Percentiles rank a stretch among this genome's conserved stretches.
These are phyloP conservation scores for Rhynchonycteris naso DNA, from an alignment of 2,797 vertebrate species.

Conservation along the genomic window DNA sequence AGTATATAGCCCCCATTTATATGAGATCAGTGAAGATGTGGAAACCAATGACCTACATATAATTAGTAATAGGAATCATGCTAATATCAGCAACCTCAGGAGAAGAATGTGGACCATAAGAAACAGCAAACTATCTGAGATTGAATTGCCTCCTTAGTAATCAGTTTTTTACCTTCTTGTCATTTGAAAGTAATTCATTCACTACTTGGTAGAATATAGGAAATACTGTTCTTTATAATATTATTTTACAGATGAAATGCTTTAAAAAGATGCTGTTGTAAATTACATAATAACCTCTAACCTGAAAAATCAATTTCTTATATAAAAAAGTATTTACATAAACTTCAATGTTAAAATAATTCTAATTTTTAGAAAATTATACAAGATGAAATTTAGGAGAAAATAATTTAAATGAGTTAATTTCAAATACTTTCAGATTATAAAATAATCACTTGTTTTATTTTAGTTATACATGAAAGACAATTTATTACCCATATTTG, in stretches of 20 bases:
- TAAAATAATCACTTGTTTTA: neutral
- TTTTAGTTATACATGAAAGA: neutral
- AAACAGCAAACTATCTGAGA: neutral
- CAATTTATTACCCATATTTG: neutral
- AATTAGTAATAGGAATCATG: neutral
- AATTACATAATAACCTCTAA: slow-evolving; percentile 10
- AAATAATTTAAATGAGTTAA: neutral
- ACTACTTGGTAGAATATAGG: neutral
- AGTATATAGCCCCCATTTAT: neutral
- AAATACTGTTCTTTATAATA: slow-evolving; percentile 43
- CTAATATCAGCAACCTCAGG: neutral
- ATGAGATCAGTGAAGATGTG: neutral
- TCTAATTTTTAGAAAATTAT: neutral
- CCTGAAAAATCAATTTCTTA: slow-evolving; percentile 30
- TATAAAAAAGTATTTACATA: neutral
- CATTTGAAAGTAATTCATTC: neutral
- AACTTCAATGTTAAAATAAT: neutral
- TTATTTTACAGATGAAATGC: slow-evolving; percentile 25
- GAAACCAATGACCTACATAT: neutral
- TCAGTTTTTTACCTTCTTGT: neutral
- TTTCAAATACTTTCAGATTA: neutral
- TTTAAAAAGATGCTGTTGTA: neutral
- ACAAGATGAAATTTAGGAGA: neutral
- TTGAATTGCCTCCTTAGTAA: neutral
- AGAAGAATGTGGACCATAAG: neutral